Base-by-base conservation (phyloP, 1,140 invertebrate genomes). In the Pogonomyrmex californicus region DNA sequence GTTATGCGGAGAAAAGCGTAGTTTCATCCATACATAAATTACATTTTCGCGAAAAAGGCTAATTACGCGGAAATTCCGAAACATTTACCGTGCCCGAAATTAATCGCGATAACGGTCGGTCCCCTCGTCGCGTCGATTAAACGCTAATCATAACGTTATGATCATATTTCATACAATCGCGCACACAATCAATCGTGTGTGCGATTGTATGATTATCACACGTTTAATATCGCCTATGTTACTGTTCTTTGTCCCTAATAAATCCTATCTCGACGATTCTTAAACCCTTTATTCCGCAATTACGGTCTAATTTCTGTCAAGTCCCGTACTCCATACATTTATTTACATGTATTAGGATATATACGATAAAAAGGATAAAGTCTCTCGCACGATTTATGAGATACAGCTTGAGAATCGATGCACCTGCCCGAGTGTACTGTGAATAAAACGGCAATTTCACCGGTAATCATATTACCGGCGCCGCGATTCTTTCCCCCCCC, bases 21-120 rank as follows among this genome's bases (percentile, higher is more conserved):
- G 65, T 83, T 83, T 75, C 33, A 66, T 83, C 14, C 68, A 75
- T 75, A 75, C 56, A 60, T 49, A 83, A 83, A 83, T 73, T 83
- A 73, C 5, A 73, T 41, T 73, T 44, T 58, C 44, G 17, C 41
- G 44, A 83, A 83, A 83, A 75, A 60, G 68, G 54, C 41, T 75
- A 83, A 83, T 83, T 83, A 62, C 30, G 41, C 41, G 17, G 38
- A 83, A 83, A 62, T 83, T 83, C 73, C 30, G 41, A 49, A 60
- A 60, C 30, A 73, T 82, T 82, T 73, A 60, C 44, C 66, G 10
- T n/a, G 41, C 4, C 17, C 10, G 38, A 83, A 75, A 83, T 83
- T 73, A 78, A 60, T 76, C 49, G 76, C 76, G 47, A 81, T 58
- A 70, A 33, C 38, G 14, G 23, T 23, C 49, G 36, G 68, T 56